Conservation (phyloP, 2,797 vertebrate species). For the Onychomys leucogaster region DNA sequence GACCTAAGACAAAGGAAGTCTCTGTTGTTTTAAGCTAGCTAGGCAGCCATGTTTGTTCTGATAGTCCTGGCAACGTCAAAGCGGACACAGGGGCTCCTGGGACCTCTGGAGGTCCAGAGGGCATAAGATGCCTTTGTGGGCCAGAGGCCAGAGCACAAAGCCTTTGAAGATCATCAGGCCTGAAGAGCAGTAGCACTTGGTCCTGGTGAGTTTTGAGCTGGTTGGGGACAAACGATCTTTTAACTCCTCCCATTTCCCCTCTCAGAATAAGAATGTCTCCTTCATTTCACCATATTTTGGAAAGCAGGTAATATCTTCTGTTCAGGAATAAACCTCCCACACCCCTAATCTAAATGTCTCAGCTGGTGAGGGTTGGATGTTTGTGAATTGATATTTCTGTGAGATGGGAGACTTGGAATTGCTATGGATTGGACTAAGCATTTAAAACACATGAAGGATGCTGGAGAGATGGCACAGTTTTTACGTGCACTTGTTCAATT, state of each 20-base stretch:
- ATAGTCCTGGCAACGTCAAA: not conserved
- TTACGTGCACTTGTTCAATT: no score
- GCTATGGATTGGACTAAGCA: not conserved
- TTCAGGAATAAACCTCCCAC: not conserved
- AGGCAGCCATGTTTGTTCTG: not conserved
- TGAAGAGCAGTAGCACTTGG: not conserved
- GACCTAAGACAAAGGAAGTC: not conserved
- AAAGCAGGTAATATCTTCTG: not conserved
- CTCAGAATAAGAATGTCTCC: not conserved
- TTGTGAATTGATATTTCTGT: not conserved
- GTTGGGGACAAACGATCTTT: not conserved
- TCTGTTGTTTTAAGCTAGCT: not conserved
- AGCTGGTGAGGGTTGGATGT: not conserved
- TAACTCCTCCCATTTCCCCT: not conserved
- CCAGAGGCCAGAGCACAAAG: not conserved
- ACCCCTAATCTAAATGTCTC: not conserved
- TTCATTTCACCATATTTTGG: not conserved
- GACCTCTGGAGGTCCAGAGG: not conserved
- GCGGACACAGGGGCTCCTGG: no score
- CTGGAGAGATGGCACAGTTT: not conserved
- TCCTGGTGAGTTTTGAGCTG: not conserved
- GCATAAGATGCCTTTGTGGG: not conserved
- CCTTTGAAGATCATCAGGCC: not conserved
- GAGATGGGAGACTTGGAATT: not conserved
- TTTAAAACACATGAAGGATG: not conserved